phyloP scores from a whole-genome alignment of 2,888 invertebrate genomes.

The Coenonympha arcania region DNA sequence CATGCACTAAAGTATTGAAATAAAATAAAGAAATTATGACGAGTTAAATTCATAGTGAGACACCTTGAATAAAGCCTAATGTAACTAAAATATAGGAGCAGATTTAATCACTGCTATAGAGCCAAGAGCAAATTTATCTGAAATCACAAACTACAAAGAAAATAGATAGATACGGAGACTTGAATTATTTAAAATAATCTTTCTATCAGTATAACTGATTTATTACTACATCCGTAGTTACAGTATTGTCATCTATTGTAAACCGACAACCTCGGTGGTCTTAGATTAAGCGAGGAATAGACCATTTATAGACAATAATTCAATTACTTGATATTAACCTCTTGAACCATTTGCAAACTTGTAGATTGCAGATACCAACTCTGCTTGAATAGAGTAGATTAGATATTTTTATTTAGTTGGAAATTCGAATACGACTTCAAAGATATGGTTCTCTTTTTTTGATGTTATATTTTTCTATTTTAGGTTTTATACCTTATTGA shows the following conservation, averaged over 20 bases:
- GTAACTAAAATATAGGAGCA: no score
- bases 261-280: slow-evolving; percentile 45
- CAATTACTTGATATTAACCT: slow-evolving; percentile 40
- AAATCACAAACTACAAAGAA: not conserved
- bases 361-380: slow-evolving; percentile 12
- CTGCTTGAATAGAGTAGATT: slow-evolving; percentile 1
- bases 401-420: no score
- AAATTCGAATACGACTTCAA: no score
- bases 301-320: slow-evolving; percentile 51
- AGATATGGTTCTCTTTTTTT: no score
- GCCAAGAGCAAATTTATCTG: no score
- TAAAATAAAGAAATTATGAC: no score
- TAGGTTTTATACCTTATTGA: no score
- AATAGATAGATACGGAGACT: not conserved
- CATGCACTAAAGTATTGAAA: no score
- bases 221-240: slow-evolving; percentile 16
- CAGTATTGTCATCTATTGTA: slow-evolving; percentile 21
- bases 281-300: slow-evolving; percentile 41
- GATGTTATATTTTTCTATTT: no score
- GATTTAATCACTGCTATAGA: no score
- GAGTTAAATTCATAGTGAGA: no score
- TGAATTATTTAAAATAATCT: slow-evolving; percentile 16
- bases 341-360: slow-evolving; percentile 18
- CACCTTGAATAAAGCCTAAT: no score
- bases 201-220: slow-evolving; percentile 16